These are phyloP conservation scores for Xyrichtys novacula DNA, from an alignment of 2,797 vertebrate species.

Conservation along the genomic window DNA sequence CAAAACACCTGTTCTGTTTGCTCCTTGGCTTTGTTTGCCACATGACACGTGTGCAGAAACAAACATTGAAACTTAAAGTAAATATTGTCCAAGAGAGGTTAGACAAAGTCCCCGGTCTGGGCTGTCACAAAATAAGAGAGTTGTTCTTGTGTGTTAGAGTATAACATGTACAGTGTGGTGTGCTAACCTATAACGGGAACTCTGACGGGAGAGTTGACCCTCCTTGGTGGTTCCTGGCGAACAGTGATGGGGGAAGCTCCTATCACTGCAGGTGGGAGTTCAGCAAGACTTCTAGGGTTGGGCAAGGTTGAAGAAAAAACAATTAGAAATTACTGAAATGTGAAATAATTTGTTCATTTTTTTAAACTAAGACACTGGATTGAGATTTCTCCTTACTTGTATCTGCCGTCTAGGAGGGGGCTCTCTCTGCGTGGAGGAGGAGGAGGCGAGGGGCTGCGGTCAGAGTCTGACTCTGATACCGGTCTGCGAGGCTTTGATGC, in stretches of 20 bases:
- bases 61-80: conserved; percentile 36
- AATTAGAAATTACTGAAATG: neutral
- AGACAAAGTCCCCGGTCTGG: neutral
- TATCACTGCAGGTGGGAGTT: conserved; percentile 63
- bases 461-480: conserved; percentile 85
- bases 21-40: neutral
- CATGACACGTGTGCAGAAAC: conserved; percentile 1
- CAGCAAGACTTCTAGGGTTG: conserved; percentile 77
- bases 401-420: conserved; percentile 76
- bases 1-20: neutral
- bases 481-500: conserved; percentile 80
- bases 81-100: conserved; percentile 31
- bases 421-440: conserved; percentile 69
- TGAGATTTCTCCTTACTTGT: conserved; percentile 76
- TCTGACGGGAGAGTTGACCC: conserved; percentile 79
- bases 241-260: conserved; percentile 70
- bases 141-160: conserved; percentile 6
- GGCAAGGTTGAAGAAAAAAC: neutral
- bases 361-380: neutral
- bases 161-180: conserved; percentile 8
- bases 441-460: conserved; percentile 76
- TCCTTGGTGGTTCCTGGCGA: conserved; percentile 71
- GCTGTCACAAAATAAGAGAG: neutral
- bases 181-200: conserved; percentile 75
- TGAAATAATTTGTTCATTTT: neutral